These are phyloP conservation scores for Cassiopea andromeda DNA, from an alignment of 30 jellyfish, hydroid and myxozoan genomes.

Conservation along the genomic window DNA sequence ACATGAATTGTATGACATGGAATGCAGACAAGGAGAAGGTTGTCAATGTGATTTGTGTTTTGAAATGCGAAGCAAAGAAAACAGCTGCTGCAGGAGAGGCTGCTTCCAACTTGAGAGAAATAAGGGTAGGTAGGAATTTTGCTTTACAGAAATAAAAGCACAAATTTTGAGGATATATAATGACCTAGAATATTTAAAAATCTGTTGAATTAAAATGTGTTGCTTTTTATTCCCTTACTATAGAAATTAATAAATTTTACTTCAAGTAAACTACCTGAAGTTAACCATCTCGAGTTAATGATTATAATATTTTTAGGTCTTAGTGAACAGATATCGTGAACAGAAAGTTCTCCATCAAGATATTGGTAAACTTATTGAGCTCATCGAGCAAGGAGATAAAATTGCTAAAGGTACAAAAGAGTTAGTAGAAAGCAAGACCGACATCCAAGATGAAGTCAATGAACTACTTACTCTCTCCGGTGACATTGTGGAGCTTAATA, in stretches of 20 bases:
- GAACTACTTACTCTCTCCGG: conserved; percentile 20
- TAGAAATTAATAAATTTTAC: not conserved
- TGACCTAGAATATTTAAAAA: no score
- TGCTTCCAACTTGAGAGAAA: not conserved
- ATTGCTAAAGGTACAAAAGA: conserved; percentile 14
- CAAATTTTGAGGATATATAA: no score
- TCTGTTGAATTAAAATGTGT: no score
- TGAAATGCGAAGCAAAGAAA: conserved; percentile 55
- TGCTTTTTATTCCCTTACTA: no score
- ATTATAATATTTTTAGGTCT: not conserved
- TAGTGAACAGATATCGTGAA: conserved; percentile 38
- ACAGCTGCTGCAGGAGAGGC: conserved; percentile 10
- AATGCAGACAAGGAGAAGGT: conserved; percentile 29
- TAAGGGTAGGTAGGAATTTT: conserved; percentile 2
- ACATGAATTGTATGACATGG: conserved; percentile 52
- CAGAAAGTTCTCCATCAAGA: not conserved
- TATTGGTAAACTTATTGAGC: not conserved
- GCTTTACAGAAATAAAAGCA: no score
- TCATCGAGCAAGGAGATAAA: conserved; percentile 15
- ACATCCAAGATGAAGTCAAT: conserved; percentile 1
- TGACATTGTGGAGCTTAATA: not conserved
- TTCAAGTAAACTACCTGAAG: not conserved
- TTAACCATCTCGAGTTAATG: not conserved
- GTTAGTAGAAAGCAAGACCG: conserved; percentile 7
- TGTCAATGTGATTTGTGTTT: conserved; percentile 43